Percentiles rank a stretch among this genome's conserved stretches.
These are phyloP conservation scores for Microctonus hyperodae DNA, from an alignment of 2,888 invertebrate genomes.

Conservation along the genomic window DNA sequence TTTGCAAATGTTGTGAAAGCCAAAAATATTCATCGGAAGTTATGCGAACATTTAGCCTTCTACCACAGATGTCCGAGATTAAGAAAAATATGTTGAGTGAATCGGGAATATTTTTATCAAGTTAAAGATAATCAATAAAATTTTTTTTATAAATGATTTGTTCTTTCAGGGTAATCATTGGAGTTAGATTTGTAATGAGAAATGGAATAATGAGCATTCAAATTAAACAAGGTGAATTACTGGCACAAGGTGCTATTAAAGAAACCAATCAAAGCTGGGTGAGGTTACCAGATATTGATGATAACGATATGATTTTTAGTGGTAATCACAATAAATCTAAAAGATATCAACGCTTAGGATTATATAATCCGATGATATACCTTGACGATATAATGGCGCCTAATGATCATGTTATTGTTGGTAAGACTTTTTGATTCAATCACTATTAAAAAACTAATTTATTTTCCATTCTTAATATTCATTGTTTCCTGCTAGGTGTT, in stretches of 20 bases:
- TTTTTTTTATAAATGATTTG: background rate
- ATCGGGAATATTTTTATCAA: background rate
- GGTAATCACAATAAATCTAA: background rate
- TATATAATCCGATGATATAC: background rate
- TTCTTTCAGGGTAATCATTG: background rate
- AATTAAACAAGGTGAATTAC: background rate
- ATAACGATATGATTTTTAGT: background rate
- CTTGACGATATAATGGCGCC: background rate
- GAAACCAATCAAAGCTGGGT: background rate
- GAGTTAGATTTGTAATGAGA: background rate
- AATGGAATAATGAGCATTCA: background rate
- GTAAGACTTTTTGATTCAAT: background rate
- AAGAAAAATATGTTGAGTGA: background rate
- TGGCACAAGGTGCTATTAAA: background rate
- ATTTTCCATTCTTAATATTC: no score
- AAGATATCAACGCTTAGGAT: background rate
- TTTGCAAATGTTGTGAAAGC: background rate
- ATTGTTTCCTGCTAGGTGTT: background rate
- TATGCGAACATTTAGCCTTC: background rate
- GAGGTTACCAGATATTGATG: background rate
- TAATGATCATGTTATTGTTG: background rate
- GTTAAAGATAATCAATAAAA: rapidly evolving
- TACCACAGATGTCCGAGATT: background rate
- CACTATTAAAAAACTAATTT: background rate
- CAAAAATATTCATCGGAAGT: background rate